Percentiles rank a stretch among this genome's conserved stretches.
These are phyloP conservation scores for Gallinago solitaria DNA, from an alignment of 2,797 vertebrate genomes.

Conservation along the genomic window DNA sequence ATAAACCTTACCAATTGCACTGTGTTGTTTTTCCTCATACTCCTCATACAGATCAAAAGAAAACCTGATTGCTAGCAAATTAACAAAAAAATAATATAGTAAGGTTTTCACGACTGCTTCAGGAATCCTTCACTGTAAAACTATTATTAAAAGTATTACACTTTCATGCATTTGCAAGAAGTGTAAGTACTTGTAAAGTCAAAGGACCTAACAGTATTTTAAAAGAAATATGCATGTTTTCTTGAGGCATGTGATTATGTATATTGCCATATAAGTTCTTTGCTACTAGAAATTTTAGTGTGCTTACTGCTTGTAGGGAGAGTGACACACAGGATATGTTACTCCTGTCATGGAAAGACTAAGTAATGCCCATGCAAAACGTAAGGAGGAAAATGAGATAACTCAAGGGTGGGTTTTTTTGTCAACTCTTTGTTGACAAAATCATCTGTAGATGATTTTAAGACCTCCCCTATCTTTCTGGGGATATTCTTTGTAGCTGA, in stretches of 20 bases:
- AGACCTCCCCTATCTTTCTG: background rate
- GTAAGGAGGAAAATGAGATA: background rate
- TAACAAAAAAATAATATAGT: background rate
- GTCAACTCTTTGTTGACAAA: background rate
- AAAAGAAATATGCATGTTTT: background rate
- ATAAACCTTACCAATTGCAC: background rate
- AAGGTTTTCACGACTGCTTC: constrained; percentile 27
- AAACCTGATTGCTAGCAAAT: constrained; percentile 27
- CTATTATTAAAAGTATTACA: background rate
- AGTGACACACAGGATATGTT: constrained; percentile 39
- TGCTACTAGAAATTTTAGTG: background rate
- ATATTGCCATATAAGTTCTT: constrained; percentile 36
- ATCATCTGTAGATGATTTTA: background rate
- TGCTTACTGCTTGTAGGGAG: constrained; percentile 15
- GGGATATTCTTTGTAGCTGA: background rate
- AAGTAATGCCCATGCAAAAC: constrained; percentile 43
- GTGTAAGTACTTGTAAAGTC: background rate
- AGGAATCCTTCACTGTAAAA: constrained; percentile 19
- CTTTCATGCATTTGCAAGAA: constrained; percentile 31
- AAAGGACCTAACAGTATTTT: background rate
- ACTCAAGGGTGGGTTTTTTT: background rate
- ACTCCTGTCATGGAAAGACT: constrained; percentile 2
- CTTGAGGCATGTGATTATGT: constrained; percentile 29
- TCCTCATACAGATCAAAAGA: constrained; percentile 23
- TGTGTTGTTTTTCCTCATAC: background rate